Percentiles rank a stretch among this genome's conserved stretches.
Evolutionary conservation across 2,113 vertebrate species (phyloP).

Genomic region (Egretta garzetta): DNA sequence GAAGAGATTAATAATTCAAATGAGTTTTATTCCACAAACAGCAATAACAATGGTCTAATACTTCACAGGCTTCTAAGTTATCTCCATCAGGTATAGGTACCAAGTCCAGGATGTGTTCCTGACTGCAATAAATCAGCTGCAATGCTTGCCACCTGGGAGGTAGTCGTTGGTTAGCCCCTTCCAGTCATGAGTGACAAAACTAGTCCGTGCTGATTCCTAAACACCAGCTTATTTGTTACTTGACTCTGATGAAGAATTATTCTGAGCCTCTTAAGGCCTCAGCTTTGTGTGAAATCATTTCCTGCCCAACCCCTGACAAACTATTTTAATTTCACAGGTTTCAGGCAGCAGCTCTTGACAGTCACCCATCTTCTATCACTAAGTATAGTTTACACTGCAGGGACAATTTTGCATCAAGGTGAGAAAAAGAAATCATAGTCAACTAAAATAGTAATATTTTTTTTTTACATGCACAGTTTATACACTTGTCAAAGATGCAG

Average conservation of each 20-base stretch:
- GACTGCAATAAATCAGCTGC: background rate
- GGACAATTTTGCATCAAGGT: background rate
- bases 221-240: background rate
- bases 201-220: background rate
- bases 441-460: background rate
- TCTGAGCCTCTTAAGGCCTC: background rate
- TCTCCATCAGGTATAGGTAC: background rate
- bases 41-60: background rate
- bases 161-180: background rate
- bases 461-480: background rate
- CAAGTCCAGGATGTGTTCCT: background rate
- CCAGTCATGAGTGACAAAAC: background rate
- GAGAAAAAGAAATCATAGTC: background rate
- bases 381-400: background rate
- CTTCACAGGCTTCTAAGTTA: background rate
- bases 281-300: background rate
- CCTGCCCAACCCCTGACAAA: background rate
- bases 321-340: background rate
- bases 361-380: background rate
- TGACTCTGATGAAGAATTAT: background rate
- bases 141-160: background rate
- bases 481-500: background rate
- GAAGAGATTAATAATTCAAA: background rate
- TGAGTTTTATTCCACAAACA: background rate
- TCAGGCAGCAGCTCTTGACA: background rate